Evolutionary conservation across 2,797 vertebrate genomes (phyloP).

Genomic region (Chaenodraco wilsoni): DNA sequence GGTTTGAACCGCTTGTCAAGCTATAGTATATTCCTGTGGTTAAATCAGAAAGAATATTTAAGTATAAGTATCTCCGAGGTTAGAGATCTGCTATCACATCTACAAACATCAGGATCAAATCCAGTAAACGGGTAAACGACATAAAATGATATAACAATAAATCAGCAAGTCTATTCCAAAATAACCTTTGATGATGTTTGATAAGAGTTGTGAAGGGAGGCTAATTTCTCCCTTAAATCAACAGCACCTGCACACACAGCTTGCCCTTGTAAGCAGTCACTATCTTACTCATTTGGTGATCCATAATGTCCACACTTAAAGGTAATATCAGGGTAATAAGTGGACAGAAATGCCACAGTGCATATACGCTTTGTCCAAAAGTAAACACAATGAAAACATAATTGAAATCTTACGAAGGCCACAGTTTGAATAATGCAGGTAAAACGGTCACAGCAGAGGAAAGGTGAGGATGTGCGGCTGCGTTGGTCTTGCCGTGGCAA

Average conservation of each 20-base stretch:
- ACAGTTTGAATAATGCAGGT: constrained; percentile 59
- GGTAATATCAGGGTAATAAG: constrained; percentile 32
- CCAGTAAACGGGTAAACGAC: not conserved
- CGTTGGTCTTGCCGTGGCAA: constrained; percentile 21
- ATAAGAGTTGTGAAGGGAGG: not conserved
- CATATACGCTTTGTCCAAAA: constrained; percentile 46
- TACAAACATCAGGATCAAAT: not conserved
- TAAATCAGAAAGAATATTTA: constrained; percentile 68
- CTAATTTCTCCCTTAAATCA: constrained; percentile 25
- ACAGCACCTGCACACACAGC: constrained; percentile 14
- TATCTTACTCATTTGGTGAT: constrained; percentile 33
- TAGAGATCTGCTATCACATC: not conserved
- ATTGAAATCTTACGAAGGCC: constrained; percentile 48
- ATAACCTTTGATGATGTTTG: constrained; percentile 2
- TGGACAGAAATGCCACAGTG: constrained; percentile 35
- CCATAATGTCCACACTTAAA: constrained; percentile 41
- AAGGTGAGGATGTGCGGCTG: constrained; percentile 42
- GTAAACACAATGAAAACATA: constrained; percentile 61
- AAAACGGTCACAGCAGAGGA: constrained; percentile 35
- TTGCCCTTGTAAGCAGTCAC: constrained; percentile 36
- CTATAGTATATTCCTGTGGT: constrained; percentile 31
- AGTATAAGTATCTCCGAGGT: not conserved
- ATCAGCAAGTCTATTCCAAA: not conserved
- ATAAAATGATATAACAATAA: not conserved
- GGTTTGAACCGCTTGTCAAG: constrained; percentile 58